Evolutionary conservation across 2,797 vertebrate species (phyloP).

Genomic region (Melanotaenia pygmaea): DNA sequence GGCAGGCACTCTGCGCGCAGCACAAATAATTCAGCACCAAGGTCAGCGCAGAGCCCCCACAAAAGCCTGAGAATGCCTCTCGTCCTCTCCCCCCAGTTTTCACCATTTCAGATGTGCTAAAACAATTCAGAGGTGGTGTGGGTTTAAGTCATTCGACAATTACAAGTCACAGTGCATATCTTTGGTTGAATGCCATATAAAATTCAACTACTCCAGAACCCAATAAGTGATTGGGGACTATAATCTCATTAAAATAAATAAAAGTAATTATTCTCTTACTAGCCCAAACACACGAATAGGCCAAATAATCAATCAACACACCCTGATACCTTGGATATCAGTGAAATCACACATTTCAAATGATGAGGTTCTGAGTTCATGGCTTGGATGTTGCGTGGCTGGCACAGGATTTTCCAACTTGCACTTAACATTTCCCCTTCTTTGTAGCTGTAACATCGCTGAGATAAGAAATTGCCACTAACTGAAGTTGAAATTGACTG

Average conservation of each 20-base stretch:
- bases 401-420: constrained; percentile 28
- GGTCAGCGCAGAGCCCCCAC: constrained; percentile 50
- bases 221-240: too few relatives aligned
- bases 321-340: background rate
- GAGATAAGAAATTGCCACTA: constrained; percentile 36
- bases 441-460: constrained; percentile 34
- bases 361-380: background rate
- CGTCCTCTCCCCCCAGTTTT: background rate
- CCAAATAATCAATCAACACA: background rate
- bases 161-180: background rate
- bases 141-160: background rate
- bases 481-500: constrained; percentile 32
- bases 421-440: background rate
- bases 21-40: constrained; percentile 63
- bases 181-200: background rate
- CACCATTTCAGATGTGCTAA: background rate
- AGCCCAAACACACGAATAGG: background rate
- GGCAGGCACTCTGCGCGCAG: background rate
- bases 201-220: background rate
- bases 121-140: background rate
- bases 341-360: background rate
- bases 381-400: constrained; percentile 14
- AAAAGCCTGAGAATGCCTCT: background rate
- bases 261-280: background rate
- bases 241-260: too few relatives aligned